Evolutionary conservation across 2,113 vertebrate species (phyloP).

Genomic region (Ailurus styani): DNA sequence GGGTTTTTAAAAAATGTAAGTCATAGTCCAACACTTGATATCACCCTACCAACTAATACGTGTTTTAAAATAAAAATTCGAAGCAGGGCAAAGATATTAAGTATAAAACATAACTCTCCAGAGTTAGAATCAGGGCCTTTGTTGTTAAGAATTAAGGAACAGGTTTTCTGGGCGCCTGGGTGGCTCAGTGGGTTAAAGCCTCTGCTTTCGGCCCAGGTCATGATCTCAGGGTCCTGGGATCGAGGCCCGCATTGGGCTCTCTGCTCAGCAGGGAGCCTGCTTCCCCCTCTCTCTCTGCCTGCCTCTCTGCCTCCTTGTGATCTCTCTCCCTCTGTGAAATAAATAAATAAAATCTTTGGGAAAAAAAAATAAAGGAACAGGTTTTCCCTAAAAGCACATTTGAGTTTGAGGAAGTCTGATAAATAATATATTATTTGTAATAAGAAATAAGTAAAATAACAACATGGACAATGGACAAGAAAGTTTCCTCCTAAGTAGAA

Average conservation of each 20-base stretch:
- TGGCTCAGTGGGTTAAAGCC: too few species aligned
- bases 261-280: too few species aligned
- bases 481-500: neutral
- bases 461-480: neutral
- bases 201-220: too few species aligned
- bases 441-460: neutral
- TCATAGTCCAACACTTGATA: neutral
- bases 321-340: too few species aligned
- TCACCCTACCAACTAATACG: neutral
- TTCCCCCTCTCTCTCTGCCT: too few species aligned
- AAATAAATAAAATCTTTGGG: too few species aligned
- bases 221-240: too few species aligned
- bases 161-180: too few species aligned
- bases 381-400: neutral
- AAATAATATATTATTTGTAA: neutral
- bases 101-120: neutral
- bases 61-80: slow-evolving; percentile 7
- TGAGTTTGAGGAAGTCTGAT: neutral
- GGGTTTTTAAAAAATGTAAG: neutral
- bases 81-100: neutral
- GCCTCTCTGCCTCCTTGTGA: too few species aligned
- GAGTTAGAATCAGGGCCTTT: neutral
- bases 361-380: neutral
- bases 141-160: neutral
- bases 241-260: too few species aligned